Percentiles rank a stretch among this genome's conserved stretches.
Evolutionary conservation across 2,113 vertebrate species (phyloP).

Genomic region (Seriola quinqueradiata): DNA sequence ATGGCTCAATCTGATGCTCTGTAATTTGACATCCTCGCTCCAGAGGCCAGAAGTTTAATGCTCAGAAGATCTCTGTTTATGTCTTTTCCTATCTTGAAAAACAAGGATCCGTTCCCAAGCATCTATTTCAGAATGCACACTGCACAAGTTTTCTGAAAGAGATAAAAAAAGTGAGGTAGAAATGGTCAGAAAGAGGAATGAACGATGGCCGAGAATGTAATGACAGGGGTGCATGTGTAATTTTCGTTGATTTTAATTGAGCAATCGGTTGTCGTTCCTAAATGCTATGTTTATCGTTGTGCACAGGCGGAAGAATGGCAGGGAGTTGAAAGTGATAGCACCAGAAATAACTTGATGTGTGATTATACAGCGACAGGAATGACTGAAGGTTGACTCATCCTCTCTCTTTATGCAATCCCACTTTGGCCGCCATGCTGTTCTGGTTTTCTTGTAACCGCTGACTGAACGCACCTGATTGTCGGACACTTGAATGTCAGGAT

Average conservation of each 20-base stretch:
- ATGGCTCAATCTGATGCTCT: slow-evolving; percentile 9
- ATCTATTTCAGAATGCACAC: not conserved
- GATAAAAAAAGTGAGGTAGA: not conserved
- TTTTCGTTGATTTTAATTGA: slow-evolving; percentile 17
- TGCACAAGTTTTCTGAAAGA: not conserved
- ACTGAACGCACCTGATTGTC: not conserved
- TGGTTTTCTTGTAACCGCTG: not conserved
- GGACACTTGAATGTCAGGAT: not conserved
- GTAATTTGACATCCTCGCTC: slow-evolving; percentile 8
- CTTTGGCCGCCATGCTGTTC: not conserved
- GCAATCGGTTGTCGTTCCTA: not conserved
- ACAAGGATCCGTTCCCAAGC: not conserved
- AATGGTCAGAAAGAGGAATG: slow-evolving; percentile 7
- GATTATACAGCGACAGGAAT: slow-evolving; percentile 22
- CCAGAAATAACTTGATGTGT: slow-evolving; percentile 42
- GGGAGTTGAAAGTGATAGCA: not conserved
- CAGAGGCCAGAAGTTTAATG: not conserved
- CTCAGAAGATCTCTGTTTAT: not conserved
- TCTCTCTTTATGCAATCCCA: not conserved
- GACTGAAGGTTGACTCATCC: slow-evolving; percentile 8
- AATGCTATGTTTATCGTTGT: slow-evolving; percentile 9
- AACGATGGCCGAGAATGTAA: slow-evolving; percentile 1
- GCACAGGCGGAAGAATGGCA: slow-evolving; percentile 19
- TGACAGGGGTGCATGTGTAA: not conserved
- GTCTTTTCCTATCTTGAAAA: not conserved